Evolutionary conservation across 2,888 invertebrate genomes (phyloP), one percentile per base, ranked within the genome.

Genomic region (Andrena bicolor): DNA sequence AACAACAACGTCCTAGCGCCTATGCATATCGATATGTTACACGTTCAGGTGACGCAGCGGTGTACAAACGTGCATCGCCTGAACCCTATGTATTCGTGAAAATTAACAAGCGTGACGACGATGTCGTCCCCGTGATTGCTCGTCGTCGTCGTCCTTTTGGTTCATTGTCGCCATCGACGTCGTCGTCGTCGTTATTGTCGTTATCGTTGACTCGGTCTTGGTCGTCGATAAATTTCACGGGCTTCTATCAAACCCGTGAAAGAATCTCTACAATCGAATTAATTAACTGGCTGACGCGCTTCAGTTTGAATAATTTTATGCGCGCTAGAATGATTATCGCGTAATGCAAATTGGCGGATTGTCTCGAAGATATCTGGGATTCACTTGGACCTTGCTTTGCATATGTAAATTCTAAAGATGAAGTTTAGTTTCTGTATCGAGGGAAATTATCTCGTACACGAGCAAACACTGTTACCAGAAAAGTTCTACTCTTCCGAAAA

Each of bases 31-130:
- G 80, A 66, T 77, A 72, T 69, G 41, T 82, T 8, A 71, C 75
- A 71, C 72, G 71, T 75, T 61, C 32, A 32, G 35, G 60, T 28
- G 35, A 63, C 69, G n/a, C 48, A 63, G 53, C 53, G n/a, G 16
- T 53, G 85, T 79, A 72, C 74, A 80, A 63, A 85, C 84, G 80
- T 87, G 71, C 88, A 87, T 89, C 88, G 85, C 92, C 92, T 93
- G 92, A 77, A 4, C 82, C 86, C 82, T 76, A 23, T n/a, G 60
- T 74, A 87, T 84, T 87, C 89, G 86, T 88, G 86, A 81, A 81
- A 87, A 87, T 89, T 86, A 90, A 90, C 86, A 88, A 89, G 68
- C 87, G 84, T 82, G 80, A 61, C 85, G 86, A 87, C 80, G 75
- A 56, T 76, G 49, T 53, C 58, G 48, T 65, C 60, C 16, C 35